phyloP scores from a whole-genome alignment of 2,888 invertebrate genomes.

The Panorpa germanica region DNA sequence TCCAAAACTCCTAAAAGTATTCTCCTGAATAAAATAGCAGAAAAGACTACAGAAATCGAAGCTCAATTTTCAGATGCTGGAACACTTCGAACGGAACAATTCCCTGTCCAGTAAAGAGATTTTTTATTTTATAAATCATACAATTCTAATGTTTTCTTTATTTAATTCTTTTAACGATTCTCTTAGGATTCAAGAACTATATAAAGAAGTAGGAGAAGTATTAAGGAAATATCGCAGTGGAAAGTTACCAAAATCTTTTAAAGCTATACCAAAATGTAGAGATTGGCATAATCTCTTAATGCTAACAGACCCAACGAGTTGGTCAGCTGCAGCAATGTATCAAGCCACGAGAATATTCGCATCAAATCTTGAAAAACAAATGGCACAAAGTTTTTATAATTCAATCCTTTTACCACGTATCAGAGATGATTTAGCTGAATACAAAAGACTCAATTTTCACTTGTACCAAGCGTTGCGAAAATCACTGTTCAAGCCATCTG shows the following conservation, averaged over 20 bases:
- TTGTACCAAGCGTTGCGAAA: conserved; percentile 86
- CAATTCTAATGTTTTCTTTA: background rate
- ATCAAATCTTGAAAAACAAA: conserved; percentile 89
- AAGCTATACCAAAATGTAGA: conserved; percentile 76
- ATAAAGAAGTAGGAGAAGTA: conserved; percentile 76
- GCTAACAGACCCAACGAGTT: conserved; percentile 78
- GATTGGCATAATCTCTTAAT: conserved; percentile 91
- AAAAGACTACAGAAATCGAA: conserved; percentile 79
- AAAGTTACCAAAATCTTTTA: conserved; percentile 95
- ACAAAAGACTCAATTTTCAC: conserved; percentile 89
- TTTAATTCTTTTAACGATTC: no score
- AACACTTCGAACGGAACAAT: conserved; percentile 54
- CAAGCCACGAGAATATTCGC: conserved; percentile 74
- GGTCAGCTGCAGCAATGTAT: conserved; percentile 97
- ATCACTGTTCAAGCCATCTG: conserved; percentile 89
- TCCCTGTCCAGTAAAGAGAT: conserved; percentile 48
- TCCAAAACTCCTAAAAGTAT: conserved; percentile 72
- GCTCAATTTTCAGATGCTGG: conserved; percentile 68
- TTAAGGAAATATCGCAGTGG: conserved; percentile 83
- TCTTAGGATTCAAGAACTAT: conserved; percentile 57
- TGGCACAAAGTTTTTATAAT: conserved; percentile 92
- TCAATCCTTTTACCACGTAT: conserved; percentile 81
- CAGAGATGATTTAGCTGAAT: conserved; percentile 89
- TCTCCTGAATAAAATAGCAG: conserved; percentile 81
- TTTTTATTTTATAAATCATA: conserved; percentile 2